Conservation (phyloP, 2,113 vertebrate species). For the Rhabdornis inornatus region DNA sequence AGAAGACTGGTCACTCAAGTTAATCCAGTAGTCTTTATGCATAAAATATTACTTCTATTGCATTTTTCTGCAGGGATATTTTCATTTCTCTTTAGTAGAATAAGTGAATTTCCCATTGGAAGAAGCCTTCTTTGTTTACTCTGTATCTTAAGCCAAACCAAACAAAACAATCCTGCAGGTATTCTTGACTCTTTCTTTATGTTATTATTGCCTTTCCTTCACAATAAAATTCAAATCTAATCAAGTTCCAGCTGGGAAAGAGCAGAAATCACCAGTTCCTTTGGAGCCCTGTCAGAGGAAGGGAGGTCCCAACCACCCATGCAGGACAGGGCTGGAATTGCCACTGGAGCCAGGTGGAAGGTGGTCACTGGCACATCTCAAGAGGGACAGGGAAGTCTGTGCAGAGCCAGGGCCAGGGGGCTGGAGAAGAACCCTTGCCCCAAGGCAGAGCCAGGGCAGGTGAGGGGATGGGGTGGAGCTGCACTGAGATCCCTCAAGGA, state of each 20-base stretch:
- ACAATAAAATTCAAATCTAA: background rate
- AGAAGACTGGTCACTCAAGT: background rate
- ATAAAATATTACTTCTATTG: background rate
- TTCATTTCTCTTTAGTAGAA: background rate
- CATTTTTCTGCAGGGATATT: background rate
- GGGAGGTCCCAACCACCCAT: accelerated
- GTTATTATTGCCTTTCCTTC: background rate
- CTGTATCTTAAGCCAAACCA: background rate
- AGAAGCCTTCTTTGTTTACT: background rate
- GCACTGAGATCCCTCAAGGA: background rate
- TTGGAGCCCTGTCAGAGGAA: background rate
- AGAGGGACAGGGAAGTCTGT: background rate
- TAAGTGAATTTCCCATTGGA: background rate
- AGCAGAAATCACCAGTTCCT: background rate
- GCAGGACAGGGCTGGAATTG: background rate
- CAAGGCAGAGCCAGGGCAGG: background rate
- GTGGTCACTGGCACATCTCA: background rate
- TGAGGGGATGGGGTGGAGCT: background rate
- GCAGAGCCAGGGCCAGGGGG: background rate
- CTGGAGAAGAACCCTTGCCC: background rate
- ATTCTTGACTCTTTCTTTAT: background rate
- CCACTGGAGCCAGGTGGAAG: background rate
- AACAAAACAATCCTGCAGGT: background rate
- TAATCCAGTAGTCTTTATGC: background rate
- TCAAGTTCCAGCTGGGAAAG: background rate